Conservation (phyloP, 2,797 vertebrate genomes). For the Anguilla pacifica region DNA sequence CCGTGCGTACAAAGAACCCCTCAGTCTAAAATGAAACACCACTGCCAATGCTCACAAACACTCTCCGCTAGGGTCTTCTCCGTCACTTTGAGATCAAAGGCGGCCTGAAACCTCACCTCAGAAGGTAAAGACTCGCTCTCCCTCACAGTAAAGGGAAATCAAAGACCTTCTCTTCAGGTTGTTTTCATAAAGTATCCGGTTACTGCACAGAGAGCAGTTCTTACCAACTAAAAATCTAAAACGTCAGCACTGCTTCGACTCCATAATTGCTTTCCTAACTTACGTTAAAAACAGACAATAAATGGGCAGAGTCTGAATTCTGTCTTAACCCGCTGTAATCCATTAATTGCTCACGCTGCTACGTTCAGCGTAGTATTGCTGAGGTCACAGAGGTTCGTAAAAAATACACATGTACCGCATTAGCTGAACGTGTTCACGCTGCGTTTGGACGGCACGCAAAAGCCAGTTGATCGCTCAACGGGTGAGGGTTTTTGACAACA, state of each 20-base stretch:
- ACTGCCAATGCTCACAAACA: constrained; percentile 16
- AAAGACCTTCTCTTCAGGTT: constrained; percentile 20
- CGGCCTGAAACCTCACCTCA: constrained; percentile 24
- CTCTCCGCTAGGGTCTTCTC: background rate
- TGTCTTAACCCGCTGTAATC: background rate
- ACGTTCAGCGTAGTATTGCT: background rate
- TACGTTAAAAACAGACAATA: background rate
- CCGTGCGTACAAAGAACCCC: background rate
- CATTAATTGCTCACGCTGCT: background rate
- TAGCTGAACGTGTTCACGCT: constrained; percentile 16
- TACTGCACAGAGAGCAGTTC: constrained; percentile 14
- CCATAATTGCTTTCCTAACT: background rate
- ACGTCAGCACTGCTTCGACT: background rate
- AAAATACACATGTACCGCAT: constrained; percentile 9
- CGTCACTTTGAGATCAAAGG: background rate
- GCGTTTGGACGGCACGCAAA: background rate
- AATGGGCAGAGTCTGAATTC: background rate
- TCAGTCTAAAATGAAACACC: constrained; percentile 19
- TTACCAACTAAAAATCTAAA: constrained; percentile 3
- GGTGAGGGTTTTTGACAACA: constrained; percentile 45
- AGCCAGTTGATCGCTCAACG: constrained; percentile 12
- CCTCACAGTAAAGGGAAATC: constrained; percentile 5
- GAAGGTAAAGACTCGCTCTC: background rate
- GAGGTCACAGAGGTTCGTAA: background rate
- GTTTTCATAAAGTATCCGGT: constrained; percentile 1